Evolutionary conservation across 1,140 invertebrate genomes (phyloP).

Genomic region (Zelostemma sp.): DNA sequence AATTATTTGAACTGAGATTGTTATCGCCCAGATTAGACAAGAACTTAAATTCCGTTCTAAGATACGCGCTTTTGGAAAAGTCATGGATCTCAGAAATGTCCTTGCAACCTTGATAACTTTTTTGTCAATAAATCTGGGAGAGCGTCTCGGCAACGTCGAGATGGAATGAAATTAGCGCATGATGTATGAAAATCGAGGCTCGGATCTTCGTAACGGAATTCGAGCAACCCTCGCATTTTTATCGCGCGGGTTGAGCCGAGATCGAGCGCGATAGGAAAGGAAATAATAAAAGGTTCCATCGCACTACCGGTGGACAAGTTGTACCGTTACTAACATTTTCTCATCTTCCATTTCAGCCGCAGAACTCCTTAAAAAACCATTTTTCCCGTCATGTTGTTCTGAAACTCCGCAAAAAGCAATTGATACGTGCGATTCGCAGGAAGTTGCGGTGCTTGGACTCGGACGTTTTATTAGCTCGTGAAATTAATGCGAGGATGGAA

Average conservation of each 20-base stretch:
- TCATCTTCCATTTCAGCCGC: slow-evolving; percentile 29
- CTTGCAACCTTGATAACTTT: too few relatives aligned
- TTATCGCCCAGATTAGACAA: too few relatives aligned
- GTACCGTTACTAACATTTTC: slow-evolving; percentile 32
- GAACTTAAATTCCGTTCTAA: too few relatives aligned
- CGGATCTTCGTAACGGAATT: slow-evolving; percentile 26
- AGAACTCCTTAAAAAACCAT: slow-evolving; percentile 14
- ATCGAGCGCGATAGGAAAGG: slow-evolving; percentile 29
- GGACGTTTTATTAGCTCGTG: too few relatives aligned
- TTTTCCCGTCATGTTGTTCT: slow-evolving; percentile 4
- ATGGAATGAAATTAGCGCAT: slow-evolving; percentile 22
- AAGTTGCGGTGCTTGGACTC: slow-evolving; percentile 3
- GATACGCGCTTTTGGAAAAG: too few relatives aligned
- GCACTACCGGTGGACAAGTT: slow-evolving; percentile 34
- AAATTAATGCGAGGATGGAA: too few relatives aligned
- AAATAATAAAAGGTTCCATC: slow-evolving; percentile 38
- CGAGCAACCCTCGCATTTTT: slow-evolving; percentile 28
- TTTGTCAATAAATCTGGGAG: too few relatives aligned
- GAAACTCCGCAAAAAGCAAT: slow-evolving; percentile 6
- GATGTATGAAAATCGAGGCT: slow-evolving; percentile 24
- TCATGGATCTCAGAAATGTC: too few relatives aligned
- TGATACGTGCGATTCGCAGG: slow-evolving; percentile 13
- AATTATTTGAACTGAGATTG: too few relatives aligned
- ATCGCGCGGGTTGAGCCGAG: slow-evolving; percentile 18
- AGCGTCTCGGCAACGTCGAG: background rate